phyloP scores from a whole-genome alignment of 2,797 vertebrate species.

The Pyrocephalus nanus region DNA sequence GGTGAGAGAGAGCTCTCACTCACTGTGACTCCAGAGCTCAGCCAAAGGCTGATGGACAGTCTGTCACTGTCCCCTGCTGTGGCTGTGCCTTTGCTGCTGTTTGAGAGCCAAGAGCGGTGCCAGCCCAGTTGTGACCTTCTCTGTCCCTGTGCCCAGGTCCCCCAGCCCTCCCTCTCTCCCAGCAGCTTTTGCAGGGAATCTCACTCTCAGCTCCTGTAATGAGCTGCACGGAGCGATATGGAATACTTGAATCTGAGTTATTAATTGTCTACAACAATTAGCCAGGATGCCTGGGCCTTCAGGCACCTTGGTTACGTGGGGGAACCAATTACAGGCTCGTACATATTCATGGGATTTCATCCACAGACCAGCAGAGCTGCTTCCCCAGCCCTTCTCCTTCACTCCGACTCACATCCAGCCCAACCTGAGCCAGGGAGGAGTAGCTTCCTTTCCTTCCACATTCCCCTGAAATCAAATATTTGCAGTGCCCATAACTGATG shows the following conservation, averaged over 20 bases:
- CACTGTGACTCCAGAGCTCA: neutral
- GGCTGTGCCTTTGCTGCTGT: neutral
- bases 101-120: neutral
- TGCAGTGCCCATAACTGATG: neutral
- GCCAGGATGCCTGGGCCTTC: conserved; percentile 62
- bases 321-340: conserved; percentile 71
- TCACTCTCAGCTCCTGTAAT: conserved; percentile 48
- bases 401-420: neutral
- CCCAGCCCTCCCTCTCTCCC: neutral
- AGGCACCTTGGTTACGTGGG: conserved; percentile 51
- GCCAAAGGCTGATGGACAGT: neutral
- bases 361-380: neutral
- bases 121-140: neutral
- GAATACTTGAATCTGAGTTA: conserved; percentile 75
- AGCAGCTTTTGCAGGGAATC: neutral
- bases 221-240: conserved; percentile 40
- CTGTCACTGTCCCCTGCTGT: neutral
- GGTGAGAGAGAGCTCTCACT: neutral
- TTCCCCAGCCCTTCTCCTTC: neutral
- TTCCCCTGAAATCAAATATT: conserved; percentile 47
- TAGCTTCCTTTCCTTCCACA: neutral
- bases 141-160: neutral
- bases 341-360: conserved; percentile 66
- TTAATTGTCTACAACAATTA: conserved; percentile 83
- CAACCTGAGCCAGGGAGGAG: neutral